Conservation (phyloP, 1,140 invertebrate species). For the Dryas iulia region DNA sequence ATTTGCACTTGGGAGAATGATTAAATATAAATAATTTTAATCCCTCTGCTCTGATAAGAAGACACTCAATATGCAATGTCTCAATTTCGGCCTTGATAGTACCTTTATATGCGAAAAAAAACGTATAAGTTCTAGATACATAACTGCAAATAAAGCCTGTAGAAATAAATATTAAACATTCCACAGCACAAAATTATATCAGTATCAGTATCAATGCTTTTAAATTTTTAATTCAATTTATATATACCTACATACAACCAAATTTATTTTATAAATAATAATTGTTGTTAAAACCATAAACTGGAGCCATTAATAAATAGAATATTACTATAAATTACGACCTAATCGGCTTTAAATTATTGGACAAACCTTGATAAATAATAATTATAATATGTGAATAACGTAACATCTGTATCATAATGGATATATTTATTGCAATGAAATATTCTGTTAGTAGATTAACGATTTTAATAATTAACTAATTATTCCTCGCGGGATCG, state of each 20-base stretch:
- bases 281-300: neutral
- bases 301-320: neutral
- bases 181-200: neutral
- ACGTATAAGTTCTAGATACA: no score
- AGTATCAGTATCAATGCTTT: neutral
- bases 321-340: neutral
- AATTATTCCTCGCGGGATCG: neutral
- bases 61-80: no score
- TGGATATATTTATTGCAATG: neutral
- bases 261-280: neutral
- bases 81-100: no score
- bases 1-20: no score
- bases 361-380: neutral
- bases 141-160: no score
- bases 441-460: neutral
- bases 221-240: neutral
- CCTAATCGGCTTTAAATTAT: conserved; percentile 5
- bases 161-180: no score
- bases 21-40: no score
- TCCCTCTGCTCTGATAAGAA: no score
- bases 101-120: no score
- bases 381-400: neutral
- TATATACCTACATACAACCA: neutral
- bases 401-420: neutral
- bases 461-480: neutral